These are phyloP conservation scores for Harpalus rufipes DNA, from an alignment of 2,888 invertebrate genomes.

Conservation along the genomic window DNA sequence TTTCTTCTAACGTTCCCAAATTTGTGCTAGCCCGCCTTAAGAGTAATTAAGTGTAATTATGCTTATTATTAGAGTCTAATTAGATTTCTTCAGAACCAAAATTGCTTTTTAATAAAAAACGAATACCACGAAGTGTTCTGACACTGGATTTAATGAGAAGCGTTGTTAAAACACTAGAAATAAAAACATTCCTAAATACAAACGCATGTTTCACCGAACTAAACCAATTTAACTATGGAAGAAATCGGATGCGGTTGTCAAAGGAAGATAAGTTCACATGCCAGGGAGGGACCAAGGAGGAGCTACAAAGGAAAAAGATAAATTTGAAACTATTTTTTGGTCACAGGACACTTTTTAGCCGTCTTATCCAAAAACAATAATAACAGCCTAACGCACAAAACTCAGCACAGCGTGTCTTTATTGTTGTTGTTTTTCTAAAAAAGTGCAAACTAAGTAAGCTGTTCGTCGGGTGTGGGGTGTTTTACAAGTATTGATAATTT, in stretches of 20 bases:
- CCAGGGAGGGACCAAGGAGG: neutral
- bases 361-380: too few species aligned
- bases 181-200: constrained; percentile 58
- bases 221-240: constrained; percentile 60
- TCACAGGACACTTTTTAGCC: too few species aligned
- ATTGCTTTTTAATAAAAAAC: constrained; percentile 62
- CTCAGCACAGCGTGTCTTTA: too few species aligned
- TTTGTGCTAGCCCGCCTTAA: constrained; percentile 40
- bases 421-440: too few species aligned
- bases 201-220: constrained; percentile 34
- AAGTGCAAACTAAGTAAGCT: too few species aligned
- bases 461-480: too few species aligned
- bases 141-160: constrained; percentile 57
- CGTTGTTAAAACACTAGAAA: constrained; percentile 60
- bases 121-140: constrained; percentile 13
- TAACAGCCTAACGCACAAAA: too few species aligned
- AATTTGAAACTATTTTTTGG: neutral
- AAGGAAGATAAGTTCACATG: constrained; percentile 7
- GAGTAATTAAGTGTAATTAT: constrained; percentile 60
- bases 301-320: neutral
- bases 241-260: constrained; percentile 62
- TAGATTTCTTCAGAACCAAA: constrained; percentile 55
- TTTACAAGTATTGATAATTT: too few species aligned
- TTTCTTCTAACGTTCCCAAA: constrained; percentile 38
- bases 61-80: constrained; percentile 57